phyloP scores from a whole-genome alignment of 2,113 vertebrate genomes.

The Gavialis gangeticus region DNA sequence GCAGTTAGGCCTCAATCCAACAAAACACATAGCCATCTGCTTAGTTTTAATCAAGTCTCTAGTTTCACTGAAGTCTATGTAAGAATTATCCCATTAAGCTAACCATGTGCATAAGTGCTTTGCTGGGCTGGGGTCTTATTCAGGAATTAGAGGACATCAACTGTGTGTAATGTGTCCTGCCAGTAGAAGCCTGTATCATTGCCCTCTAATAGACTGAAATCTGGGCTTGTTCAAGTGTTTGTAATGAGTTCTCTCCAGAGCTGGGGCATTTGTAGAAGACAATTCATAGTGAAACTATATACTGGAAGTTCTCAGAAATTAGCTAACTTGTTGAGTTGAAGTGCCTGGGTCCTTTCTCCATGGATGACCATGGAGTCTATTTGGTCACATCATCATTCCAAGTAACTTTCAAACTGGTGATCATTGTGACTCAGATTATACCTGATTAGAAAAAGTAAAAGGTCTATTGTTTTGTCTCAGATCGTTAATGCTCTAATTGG shows the following conservation, averaged over 20 bases:
- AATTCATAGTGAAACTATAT: background rate
- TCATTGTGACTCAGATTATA: conserved; percentile 38
- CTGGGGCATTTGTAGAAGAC: background rate
- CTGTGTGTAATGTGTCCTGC: too few species aligned
- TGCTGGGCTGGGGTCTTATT: background rate
- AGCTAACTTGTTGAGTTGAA: background rate
- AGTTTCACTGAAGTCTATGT: background rate
- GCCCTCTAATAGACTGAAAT: background rate
- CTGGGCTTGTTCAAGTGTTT: background rate
- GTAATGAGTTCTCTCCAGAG: background rate
- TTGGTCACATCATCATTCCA: conserved; percentile 12
- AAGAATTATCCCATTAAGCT: background rate
- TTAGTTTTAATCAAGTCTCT: background rate
- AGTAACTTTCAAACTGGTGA: conserved; percentile 22
- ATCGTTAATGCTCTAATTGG: conserved; percentile 54
- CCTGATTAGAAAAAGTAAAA: conserved; percentile 33
- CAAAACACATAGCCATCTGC: background rate
- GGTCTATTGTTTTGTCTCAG: conserved; percentile 33
- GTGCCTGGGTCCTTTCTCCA: background rate
- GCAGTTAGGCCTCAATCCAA: conserved; percentile 3
- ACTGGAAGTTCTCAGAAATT: background rate
- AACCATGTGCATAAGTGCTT: background rate
- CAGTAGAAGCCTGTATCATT: background rate
- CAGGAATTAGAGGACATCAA: background rate
- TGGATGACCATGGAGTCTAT: background rate